phyloP scores from a whole-genome alignment of 1,140 invertebrate species.

The Wiebesia pumilae region DNA sequence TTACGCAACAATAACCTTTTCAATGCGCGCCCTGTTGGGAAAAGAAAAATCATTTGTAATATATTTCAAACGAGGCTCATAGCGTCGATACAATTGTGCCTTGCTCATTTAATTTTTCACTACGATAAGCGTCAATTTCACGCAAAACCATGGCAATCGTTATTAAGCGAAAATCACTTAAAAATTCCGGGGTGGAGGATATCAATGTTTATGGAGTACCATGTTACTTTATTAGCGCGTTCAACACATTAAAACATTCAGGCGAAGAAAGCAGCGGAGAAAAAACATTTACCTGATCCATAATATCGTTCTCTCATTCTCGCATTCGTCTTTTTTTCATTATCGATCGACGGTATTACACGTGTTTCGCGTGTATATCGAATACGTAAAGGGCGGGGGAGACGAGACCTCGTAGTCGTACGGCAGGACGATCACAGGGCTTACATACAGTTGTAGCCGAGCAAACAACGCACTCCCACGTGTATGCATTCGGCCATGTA shows the following conservation, averaged over 20 bases:
- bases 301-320: background rate
- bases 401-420: background rate
- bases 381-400: background rate
- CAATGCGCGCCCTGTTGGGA: background rate
- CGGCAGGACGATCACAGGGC: background rate
- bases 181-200: background rate
- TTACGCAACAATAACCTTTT: background rate
- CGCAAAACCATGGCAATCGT: background rate
- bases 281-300: conserved; percentile 16
- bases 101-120: background rate
- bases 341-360: conserved; percentile 47
- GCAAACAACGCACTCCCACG: background rate
- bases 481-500: background rate
- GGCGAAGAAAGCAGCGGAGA: background rate
- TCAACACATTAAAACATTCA: background rate
- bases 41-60: background rate
- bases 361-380: conserved; percentile 25
- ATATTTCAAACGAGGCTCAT: too few species aligned
- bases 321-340: conserved; percentile 4
- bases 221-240: background rate
- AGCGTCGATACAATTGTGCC: background rate
- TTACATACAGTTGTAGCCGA: conserved; percentile 31
- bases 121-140: background rate
- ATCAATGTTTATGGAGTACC: conserved; percentile 27
- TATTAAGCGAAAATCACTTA: background rate